Base-by-base conservation (phyloP, 2,113 vertebrate species). In the Pygathrix nemaeus region DNA sequence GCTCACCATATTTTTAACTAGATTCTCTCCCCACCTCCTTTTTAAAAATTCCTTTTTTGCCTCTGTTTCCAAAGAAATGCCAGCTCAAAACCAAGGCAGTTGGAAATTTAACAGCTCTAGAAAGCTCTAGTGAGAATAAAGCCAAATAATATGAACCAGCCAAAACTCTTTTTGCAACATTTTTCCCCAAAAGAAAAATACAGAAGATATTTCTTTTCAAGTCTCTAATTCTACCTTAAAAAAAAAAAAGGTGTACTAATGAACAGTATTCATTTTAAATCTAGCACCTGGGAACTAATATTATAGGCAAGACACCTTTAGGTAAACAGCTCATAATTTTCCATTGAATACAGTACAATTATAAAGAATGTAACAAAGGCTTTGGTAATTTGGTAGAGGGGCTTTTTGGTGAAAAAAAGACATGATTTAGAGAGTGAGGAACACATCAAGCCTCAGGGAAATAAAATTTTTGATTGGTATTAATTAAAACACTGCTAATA, bases 381-480 rank as follows among this genome's bases (percentile, higher is more conserved):
- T 96, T 83, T 94, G 88, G 55, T 85, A 93, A 93, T 95, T 97
- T 94, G 57, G n/a, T 90, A 64, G 27, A 6, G 3, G 6, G 40
- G 66, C 23, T 61, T 50, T 57, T 55, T 27, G 59, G 50, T 75
- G n/a, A 79, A 83, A 38, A 35, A 75, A 94, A 89, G 84, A 97
- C 94, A 90, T 98, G 88, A 96, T 97, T 98, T 91, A 85, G 92
- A 94, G 68, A 96, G 94, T 76, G n/a, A 83, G 88, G 86, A 92
- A 90, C 43, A 90, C 90, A 92, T 88, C 96, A 83, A 97, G 64
- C 90, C 35, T 73, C 83, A 81, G 96, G 97, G 96, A 97, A 97
- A 96, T 95, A 98, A 97, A 97, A 82, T 68, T 88, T 95, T 98
- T 91, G 96, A 87, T 76, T 98, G 96, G 88, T 96, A 98, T 97